phyloP scores from a whole-genome alignment of 2,113 vertebrate species.

The Eolophus roseicapilla region DNA sequence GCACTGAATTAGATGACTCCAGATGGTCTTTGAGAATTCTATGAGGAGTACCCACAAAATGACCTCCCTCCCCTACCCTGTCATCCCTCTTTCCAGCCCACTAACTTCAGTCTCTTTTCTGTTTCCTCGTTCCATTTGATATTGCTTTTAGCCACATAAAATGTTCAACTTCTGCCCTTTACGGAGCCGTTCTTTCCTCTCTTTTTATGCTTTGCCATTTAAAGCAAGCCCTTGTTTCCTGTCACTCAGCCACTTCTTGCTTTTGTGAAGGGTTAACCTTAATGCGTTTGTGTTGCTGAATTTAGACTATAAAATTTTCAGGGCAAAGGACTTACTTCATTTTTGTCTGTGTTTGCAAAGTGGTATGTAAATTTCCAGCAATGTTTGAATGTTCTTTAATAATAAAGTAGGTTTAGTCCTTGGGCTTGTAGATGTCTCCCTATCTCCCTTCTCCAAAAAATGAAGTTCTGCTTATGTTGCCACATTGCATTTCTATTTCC shows the following conservation, averaged over 20 bases:
- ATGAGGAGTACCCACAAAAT: not conserved
- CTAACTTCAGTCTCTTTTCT: not conserved
- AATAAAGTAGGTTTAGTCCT: not conserved
- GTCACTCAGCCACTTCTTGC: not conserved
- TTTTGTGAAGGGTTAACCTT: slow-evolving; percentile 15
- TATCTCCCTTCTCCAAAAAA: not conserved
- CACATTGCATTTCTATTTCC: not conserved
- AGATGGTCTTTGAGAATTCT: not conserved
- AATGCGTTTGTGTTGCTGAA: not conserved
- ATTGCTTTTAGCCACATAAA: not conserved
- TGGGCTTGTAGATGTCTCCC: not conserved
- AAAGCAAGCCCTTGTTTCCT: not conserved
- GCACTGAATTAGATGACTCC: not conserved
- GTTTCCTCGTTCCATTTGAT: not conserved
- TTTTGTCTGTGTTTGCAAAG: not conserved
- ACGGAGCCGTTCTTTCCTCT: not conserved
- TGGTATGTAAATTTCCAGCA: not conserved
- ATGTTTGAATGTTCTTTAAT: not conserved
- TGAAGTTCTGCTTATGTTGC: not conserved
- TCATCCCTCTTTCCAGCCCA: not conserved
- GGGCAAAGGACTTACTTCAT: not conserved
- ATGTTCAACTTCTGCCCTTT: not conserved
- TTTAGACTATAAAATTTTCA: not conserved
- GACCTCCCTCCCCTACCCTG: fast-evolving
- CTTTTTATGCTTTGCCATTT: not conserved